Evolutionary conservation across 2,113 vertebrate genomes (phyloP), one percentile per base, ranked within the genome.

Genomic region (Protobothrops flavoviridis): DNA sequence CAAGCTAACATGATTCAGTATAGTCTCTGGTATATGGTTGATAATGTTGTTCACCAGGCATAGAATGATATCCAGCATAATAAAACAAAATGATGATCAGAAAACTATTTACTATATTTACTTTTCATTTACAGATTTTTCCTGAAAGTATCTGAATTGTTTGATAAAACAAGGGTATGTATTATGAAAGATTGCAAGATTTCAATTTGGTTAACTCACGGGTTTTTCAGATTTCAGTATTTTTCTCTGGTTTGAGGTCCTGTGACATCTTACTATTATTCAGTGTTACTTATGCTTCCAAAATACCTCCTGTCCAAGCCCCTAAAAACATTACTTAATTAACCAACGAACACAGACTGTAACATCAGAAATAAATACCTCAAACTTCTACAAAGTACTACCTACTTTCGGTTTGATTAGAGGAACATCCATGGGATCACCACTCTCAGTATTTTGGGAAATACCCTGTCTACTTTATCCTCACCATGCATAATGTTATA

Each of bases 81-180:
- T 26, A n/a, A 33, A 89, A 50, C 23, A 69, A 69, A 33, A 69
- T 15, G 13, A 69, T 33, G n/a, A 56, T 90, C 91, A 96, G 87
- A 33, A 89, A 92, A 8, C 23, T 39, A 11, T 90, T 48, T 52
- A 74, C 43, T 33, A 29, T 59, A 43, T 89, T 55, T 86, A 4
- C 96, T 97, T 97, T 93, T 95, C 93, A 94, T 92, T 96, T 95
- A 20, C 96, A 99, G 99, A 96, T 99, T 99, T 97, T 99, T 99
- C 97, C 97, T 99, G 95, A 99, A 99, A 97, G 99, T 99, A 94
- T 99, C 99, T 8, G 99, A 99, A 96, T 97, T 99, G 94, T 99
- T 99, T 97, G 99, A 99, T 97, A 99, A 99, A 97, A 99, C 99
- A 43, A 98, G 99, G 98, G 99, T 99, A 98, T 81, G 98, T 98